Percentiles rank a stretch among this genome's conserved stretches.
These are phyloP conservation scores for Spodoptera litura DNA, from an alignment of 1,140 invertebrate species.

Conservation along the genomic window DNA sequence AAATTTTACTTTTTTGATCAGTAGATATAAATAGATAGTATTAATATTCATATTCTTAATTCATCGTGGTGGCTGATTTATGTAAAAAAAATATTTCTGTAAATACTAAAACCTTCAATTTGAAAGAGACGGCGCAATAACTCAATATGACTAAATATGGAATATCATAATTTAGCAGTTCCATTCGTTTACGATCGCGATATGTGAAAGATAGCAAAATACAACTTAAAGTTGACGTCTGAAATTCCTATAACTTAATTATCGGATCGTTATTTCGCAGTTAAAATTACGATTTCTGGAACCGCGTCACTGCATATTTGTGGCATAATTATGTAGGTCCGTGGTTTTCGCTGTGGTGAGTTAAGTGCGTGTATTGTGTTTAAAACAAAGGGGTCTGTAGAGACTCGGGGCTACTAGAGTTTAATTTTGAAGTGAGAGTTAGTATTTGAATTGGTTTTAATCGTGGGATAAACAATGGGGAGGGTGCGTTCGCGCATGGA, in stretches of 20 bases:
- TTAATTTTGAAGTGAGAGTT: constrained; percentile 85
- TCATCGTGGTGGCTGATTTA: too few relatives aligned
- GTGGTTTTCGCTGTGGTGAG: constrained; percentile 59
- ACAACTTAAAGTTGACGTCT: constrained; percentile 15
- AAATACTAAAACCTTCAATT: background rate
- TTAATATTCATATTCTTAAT: too few relatives aligned
- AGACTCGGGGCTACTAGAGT: constrained; percentile 71
- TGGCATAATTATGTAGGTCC: constrained; percentile 47
- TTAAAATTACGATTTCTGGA: constrained; percentile 37
- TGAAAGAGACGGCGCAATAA: background rate
- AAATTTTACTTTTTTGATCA: too few relatives aligned
- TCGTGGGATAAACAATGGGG: constrained; percentile 84
- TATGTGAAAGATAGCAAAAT: constrained; percentile 14
- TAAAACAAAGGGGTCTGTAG: constrained; percentile 80
- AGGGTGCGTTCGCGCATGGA: constrained; percentile 66
- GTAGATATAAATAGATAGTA: too few relatives aligned
- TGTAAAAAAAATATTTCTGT: too few relatives aligned
- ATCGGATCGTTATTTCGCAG: constrained; percentile 36
- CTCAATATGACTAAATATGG: constrained; percentile 10
- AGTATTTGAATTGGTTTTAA: constrained; percentile 84
- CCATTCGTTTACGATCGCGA: constrained; percentile 14
- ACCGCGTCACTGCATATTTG: constrained; percentile 39
- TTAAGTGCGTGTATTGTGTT: constrained; percentile 76
- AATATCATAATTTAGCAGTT: constrained; percentile 3
- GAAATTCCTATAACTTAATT: constrained; percentile 43